Evolutionary conservation across 2,113 vertebrate genomes (phyloP), one percentile per base, ranked within the genome.

Genomic region (Grammomys surdaster): DNA sequence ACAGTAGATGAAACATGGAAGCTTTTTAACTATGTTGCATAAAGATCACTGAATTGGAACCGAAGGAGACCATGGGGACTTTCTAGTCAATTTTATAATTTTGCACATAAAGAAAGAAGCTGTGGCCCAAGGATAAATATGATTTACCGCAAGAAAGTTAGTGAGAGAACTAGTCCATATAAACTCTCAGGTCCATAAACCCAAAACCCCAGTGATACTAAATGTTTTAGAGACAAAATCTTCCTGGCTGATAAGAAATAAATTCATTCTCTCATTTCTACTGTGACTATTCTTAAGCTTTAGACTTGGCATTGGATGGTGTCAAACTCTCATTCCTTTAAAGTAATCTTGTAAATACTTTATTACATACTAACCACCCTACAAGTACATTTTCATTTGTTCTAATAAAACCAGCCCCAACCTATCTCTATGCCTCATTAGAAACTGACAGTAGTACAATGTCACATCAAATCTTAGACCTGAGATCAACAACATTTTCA

Each of bases 11-110:
- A 96, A 96, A 63, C 84, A 91, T 33, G 28, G 51, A 88, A 51
- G 20, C 4, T 91, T 76, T 91, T 90, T 20, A 90, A 97, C 73
- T 4, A 54, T 9, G 7, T 88, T 96, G 91, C 80, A 72, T 40
- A 94, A 48, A 67, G 54, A 93, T 94, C 58, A 88, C 31, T 90
- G 88, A 89, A 54, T 93, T 95, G 58, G 51, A 97, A 94, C 65
- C 60, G 56, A 88, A 63, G 7, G 81, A 82, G 19, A 22, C 14
- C 0, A 2, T 72, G 87, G 70, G 65, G 69, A 69, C 72, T 54
- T 86, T 90, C 51, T n/a, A 65, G 28, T 72, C 33, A 96, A 92
- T 20, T 48, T 16, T 87, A 82, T 80, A 58, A 86, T 85, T 96
- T 85, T 92, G 54, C 24, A 88, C 31, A 90, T 88, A 93, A 93